Percentiles rank a stretch among this genome's conserved stretches.
Conservation (phyloP, 2,113 vertebrate genomes). For the Chamaetylas fuelleborni region DNA sequence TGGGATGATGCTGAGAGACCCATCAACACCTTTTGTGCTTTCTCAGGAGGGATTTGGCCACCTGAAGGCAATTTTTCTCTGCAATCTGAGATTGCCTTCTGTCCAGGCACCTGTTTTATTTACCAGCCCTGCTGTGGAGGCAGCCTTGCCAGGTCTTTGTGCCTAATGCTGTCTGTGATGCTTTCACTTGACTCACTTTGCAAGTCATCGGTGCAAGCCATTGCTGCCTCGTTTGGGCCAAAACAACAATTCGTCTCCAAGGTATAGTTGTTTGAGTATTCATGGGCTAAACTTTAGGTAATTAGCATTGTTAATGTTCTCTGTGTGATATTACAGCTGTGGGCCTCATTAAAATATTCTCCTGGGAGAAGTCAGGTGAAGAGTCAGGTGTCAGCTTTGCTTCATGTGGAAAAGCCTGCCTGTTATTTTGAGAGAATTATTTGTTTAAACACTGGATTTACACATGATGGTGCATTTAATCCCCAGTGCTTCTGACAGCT, state of each 20-base stretch:
- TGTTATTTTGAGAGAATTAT: conserved; percentile 4
- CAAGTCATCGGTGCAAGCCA: background rate
- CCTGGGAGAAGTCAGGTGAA: conserved; percentile 48
- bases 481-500: background rate
- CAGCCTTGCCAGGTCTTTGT: background rate
- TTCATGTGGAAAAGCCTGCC: conserved; percentile 11
- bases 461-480: conserved; percentile 2
- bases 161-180: background rate
- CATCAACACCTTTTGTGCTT: conserved; percentile 10
- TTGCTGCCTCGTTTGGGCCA: background rate
- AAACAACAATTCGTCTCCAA: conserved; percentile 52
- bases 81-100: background rate
- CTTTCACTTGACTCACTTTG: background rate
- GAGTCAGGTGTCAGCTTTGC: conserved; percentile 68
- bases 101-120: background rate
- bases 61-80: conserved; percentile 19
- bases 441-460: conserved; percentile 25
- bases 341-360: conserved; percentile 76
- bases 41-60: conserved; percentile 37
- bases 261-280: conserved; percentile 58
- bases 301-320: conserved; percentile 78
- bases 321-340: conserved; percentile 73
- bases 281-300: conserved; percentile 70
- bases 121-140: background rate
- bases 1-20: conserved; percentile 1